Evolutionary conservation across 2,888 invertebrate genomes (phyloP), one percentile per base, ranked within the genome.

Genomic region (Dyspetes luteomarginatus): DNA sequence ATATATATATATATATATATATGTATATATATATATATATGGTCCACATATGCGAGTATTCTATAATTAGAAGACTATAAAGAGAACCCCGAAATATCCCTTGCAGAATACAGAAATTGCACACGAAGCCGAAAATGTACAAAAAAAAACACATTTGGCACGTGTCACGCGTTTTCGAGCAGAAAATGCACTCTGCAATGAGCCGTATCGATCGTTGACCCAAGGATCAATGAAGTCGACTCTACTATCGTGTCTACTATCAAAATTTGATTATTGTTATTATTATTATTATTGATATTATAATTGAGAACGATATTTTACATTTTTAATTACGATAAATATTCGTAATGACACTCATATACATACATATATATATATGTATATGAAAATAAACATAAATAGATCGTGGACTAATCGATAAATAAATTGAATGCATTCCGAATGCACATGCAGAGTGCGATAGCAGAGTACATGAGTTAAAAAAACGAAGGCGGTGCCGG

Each of bases 201-300:
- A n/a, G n/a, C 41, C 26, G 62, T 24, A 9, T 64, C 60, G 69
- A 75, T 79, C 79, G 24, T 75, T 79, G 79, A 79, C 74, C 74
- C 28, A 68, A 1, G 17, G 19, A 56, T 79, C 79, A 64, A 74
- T 65, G 64, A 62, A 62, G 30, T 67, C 43, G 5, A 15, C 45
- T 64, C 64, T 15, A 26, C 9, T 65, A n/a, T 26, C 24, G 65
- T 12, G 3, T n/a, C n/a, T n/a, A n/a, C n/a, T n/a, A n/a, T n/a
- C n/a, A n/a, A n/a, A n/a, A n/a, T n/a, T n/a, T n/a, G n/a, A n/a
- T n/a, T n/a, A n/a, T n/a, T n/a, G n/a, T n/a, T n/a, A n/a, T n/a
- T 3, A 30, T 30, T 30, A 1, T 36, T 36, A n/a, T 36, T 36
- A 36, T 36, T 12, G 0, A 36, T 36, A 12, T 12, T 12, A 9